A percentile compares a stretch with the other conserved stretches of the same genome.
These are phyloP conservation scores for Melanotaenia pygmaea DNA, from an alignment of 2,797 vertebrate genomes.

Conservation along the genomic window DNA sequence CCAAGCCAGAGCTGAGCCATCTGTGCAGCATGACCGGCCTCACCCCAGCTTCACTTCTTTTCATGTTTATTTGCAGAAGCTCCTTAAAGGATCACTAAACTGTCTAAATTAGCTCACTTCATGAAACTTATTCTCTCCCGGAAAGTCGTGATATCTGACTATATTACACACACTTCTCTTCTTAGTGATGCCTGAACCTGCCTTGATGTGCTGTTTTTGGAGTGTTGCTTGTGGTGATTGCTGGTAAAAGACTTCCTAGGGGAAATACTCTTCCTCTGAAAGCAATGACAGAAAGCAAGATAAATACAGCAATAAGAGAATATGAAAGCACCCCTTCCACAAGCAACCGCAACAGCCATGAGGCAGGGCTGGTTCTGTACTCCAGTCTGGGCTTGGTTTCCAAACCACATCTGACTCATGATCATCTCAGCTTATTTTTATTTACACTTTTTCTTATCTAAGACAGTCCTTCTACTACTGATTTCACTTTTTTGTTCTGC, in stretches of 20 bases:
- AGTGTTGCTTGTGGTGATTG: slow-evolving; percentile 44
- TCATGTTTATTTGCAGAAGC: neutral
- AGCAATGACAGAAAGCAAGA: slow-evolving; percentile 54
- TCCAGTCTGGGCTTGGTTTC: slow-evolving; percentile 36
- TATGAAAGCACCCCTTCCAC: slow-evolving; percentile 42
- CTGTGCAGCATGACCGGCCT: slow-evolving; percentile 9
- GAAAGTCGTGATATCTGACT: slow-evolving; percentile 18
- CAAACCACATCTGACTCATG: slow-evolving; percentile 54
- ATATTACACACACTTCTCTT: slow-evolving; percentile 22
- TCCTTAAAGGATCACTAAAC: slow-evolving; percentile 9
- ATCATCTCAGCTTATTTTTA: slow-evolving; percentile 42
- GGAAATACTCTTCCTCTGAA: slow-evolving; percentile 54
- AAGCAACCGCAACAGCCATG: slow-evolving; percentile 52
- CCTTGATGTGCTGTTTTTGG: slow-evolving; percentile 37
- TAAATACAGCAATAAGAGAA: slow-evolving; percentile 52
- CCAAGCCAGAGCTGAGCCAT: neutral
- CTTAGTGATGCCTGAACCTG: slow-evolving; percentile 55
- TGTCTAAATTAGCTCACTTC: slow-evolving; percentile 31
- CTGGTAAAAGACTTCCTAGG: slow-evolving; percentile 50
- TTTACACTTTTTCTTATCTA: slow-evolving; percentile 29
- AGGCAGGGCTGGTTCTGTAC: slow-evolving; percentile 43
- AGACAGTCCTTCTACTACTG: slow-evolving; percentile 2
- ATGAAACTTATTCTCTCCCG: slow-evolving; percentile 31
- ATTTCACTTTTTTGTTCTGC: slow-evolving; percentile 4
- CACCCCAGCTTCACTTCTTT: neutral